Conservation (phyloP, 2,888 invertebrate genomes). For the Tetramorium bicarinatum region DNA sequence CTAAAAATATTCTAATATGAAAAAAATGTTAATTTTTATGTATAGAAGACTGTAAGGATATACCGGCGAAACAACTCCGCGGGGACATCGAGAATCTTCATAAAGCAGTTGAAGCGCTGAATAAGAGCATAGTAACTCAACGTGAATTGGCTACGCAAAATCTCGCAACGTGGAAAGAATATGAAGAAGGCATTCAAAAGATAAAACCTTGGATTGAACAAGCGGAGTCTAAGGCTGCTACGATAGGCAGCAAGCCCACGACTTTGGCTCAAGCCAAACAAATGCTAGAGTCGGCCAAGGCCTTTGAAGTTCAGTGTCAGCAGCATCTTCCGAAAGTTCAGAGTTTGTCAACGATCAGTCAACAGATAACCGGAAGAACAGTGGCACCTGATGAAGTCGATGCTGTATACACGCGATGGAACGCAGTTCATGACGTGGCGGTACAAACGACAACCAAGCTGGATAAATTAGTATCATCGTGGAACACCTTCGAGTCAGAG, state of each 20-base stretch:
- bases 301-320: constrained; percentile 93
- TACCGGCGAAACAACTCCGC: constrained; percentile 92
- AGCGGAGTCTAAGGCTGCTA: constrained; percentile 93
- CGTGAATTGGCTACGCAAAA: constrained; percentile 92
- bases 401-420: constrained; percentile 93
- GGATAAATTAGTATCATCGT: constrained; percentile 92
- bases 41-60: constrained; percentile 89
- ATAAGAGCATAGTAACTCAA: constrained; percentile 92
- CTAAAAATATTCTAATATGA: constrained; percentile 13
- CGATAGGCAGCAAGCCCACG: constrained; percentile 91
- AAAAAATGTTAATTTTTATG: constrained; percentile 11
- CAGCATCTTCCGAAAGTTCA: constrained; percentile 92
- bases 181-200: constrained; percentile 92
- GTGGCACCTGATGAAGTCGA: constrained; percentile 95
- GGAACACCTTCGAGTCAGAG: constrained; percentile 94
- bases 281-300: constrained; percentile 91
- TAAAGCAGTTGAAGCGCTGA: constrained; percentile 92
- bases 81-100: constrained; percentile 92
- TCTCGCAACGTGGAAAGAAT: constrained; percentile 94
- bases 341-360: constrained; percentile 91
- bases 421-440: constrained; percentile 93
- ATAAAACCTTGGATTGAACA: constrained; percentile 96
- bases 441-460: constrained; percentile 93
- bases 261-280: constrained; percentile 94
- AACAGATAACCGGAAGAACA: constrained; percentile 92